Evolutionary conservation across 2,888 invertebrate species (phyloP).

Genomic region (Acleris cristana): DNA sequence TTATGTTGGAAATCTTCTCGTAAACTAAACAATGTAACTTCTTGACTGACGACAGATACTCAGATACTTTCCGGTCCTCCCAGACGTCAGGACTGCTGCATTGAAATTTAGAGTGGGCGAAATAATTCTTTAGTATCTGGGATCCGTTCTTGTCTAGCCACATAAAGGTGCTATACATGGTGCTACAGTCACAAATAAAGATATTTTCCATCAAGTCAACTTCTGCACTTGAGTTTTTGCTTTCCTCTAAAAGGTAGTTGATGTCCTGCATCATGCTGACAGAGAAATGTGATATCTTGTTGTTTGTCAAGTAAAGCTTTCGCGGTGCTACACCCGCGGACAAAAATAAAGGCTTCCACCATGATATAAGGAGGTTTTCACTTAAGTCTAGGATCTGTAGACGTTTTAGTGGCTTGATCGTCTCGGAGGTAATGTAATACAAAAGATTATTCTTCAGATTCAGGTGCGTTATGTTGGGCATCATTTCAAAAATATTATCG

Average conservation of each 20-base stretch:
- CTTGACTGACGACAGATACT: slow-evolving; percentile 70
- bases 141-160: slow-evolving; percentile 73
- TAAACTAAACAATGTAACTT: slow-evolving; percentile 68
- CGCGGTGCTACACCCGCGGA: slow-evolving; percentile 67
- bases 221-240: slow-evolving; percentile 51
- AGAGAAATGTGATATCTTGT: slow-evolving; percentile 82
- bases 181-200: slow-evolving; percentile 81
- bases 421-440: slow-evolving; percentile 66
- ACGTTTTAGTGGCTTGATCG: slow-evolving; percentile 69
- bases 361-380: slow-evolving; percentile 77
- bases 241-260: slow-evolving; percentile 66
- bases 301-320: slow-evolving; percentile 72
- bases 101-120: slow-evolving; percentile 63
- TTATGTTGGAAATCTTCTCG: slow-evolving; percentile 65
- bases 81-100: slow-evolving; percentile 76
- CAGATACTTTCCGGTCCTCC: slow-evolving; percentile 70
- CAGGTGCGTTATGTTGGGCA: slow-evolving; percentile 77
- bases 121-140: slow-evolving; percentile 58
- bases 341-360: slow-evolving; percentile 81
- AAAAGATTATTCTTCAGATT: slow-evolving; percentile 79
- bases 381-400: slow-evolving; percentile 78
- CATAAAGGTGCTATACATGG: slow-evolving; percentile 70
- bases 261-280: slow-evolving; percentile 84
- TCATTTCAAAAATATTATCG: slow-evolving; percentile 78
- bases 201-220: slow-evolving; percentile 81